Evolutionary conservation across 2,797 vertebrate species (phyloP).

Genomic region (Hemitrygon akajei): DNA sequence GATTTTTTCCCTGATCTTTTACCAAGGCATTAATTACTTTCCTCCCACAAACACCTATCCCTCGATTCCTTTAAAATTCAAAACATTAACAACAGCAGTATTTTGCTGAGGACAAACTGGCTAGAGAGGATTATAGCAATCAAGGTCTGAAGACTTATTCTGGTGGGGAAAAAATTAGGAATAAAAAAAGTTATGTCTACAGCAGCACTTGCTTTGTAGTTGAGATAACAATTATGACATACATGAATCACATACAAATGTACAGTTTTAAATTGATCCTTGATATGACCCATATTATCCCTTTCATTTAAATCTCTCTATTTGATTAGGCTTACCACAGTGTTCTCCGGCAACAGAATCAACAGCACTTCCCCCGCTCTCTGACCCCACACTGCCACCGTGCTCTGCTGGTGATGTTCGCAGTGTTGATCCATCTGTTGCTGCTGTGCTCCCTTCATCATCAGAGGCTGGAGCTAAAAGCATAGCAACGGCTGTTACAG

Average conservation of each 20-base stretch:
- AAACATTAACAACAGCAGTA: not conserved
- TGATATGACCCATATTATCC: constrained; percentile 3
- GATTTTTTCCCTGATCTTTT: no score
- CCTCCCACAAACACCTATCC: no score
- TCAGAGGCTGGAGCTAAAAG: constrained; percentile 98
- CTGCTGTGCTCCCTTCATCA: constrained; percentile 96
- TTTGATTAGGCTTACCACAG: constrained; percentile 68
- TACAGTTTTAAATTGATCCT: not conserved
- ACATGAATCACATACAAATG: not conserved
- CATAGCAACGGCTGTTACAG: constrained; percentile 93
- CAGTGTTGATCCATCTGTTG: constrained; percentile 92
- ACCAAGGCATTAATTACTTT: no score
- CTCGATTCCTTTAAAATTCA: no score
- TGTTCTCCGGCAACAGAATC: constrained; percentile 97
- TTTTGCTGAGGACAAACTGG: not conserved
- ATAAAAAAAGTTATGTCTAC: not conserved
- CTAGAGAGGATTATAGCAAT: not conserved
- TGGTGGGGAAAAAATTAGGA: not conserved
- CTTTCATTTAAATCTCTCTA: constrained; percentile 23
- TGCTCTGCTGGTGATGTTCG: constrained; percentile 96
- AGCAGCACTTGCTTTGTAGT: no score
- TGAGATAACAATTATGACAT: not conserved
- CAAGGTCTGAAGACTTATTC: not conserved
- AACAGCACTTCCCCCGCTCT: constrained; percentile 93
- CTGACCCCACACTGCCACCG: constrained; percentile 92